A percentile compares a stretch with the other conserved stretches of the same genome.
phyloP scores from a whole-genome alignment of 2,797 vertebrate species.

The Smutsia gigantea region DNA sequence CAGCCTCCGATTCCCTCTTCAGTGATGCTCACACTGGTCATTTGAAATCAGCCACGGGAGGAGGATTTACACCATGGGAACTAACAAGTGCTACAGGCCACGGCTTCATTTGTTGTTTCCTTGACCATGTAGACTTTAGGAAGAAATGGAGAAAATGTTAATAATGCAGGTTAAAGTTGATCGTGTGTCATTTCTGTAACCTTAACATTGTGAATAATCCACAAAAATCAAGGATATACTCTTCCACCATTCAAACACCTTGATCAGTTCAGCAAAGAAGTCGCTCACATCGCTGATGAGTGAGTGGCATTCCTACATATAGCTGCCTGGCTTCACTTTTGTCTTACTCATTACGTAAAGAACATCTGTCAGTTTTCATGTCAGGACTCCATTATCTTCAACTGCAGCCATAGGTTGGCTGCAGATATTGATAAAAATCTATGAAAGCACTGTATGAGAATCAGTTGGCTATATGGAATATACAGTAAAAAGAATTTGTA shows the following conservation, averaged over 20 bases:
- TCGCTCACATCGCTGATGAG: neutral
- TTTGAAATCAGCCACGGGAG: rapidly evolving
- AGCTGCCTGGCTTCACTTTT: neutral
- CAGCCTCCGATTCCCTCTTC: neutral
- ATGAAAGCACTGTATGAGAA: neutral
- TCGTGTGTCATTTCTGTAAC: neutral
- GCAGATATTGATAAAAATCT: neutral
- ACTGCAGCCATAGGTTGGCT: neutral
- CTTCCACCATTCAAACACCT: neutral
- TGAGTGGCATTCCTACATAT: neutral
- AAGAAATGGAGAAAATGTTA: neutral
- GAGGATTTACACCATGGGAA: neutral
- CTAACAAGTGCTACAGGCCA: neutral
- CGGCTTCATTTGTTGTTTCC: neutral
- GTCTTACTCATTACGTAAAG: neutral
- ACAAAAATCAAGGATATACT: neutral
- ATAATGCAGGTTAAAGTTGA: neutral
- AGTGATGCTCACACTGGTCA: rapidly evolving
- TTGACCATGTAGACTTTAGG: neutral
- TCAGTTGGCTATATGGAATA: neutral
- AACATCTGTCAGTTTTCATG: neutral
- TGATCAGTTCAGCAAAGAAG: neutral
- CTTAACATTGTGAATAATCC: neutral
- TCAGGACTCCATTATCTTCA: neutral
- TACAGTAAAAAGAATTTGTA: neutral